phyloP scores from a whole-genome alignment of 2,888 invertebrate species.

The Lochmaea capreae region DNA sequence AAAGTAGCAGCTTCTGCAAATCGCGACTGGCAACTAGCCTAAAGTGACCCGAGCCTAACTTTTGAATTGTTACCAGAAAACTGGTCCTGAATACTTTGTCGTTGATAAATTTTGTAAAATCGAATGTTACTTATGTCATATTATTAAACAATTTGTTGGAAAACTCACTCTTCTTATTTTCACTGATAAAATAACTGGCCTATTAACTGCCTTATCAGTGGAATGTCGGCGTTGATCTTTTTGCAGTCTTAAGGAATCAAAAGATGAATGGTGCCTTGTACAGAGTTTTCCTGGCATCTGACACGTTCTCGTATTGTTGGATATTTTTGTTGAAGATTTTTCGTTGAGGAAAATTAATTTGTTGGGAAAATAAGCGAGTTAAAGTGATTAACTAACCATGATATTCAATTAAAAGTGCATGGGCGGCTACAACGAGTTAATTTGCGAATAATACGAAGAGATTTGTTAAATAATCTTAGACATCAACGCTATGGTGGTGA shows the following conservation, averaged over 20 bases:
- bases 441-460: too few relatives aligned
- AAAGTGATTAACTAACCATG: neutral
- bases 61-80: too few relatives aligned
- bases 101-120: too few relatives aligned
- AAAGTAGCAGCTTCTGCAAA: too few relatives aligned
- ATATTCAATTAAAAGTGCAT: neutral
- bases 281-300: constrained; percentile 35
- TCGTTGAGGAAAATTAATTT: constrained; percentile 25
- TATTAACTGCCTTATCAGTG: constrained; percentile 24
- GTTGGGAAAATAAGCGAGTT: constrained; percentile 26
- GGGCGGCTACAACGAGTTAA: neutral
- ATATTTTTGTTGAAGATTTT: constrained; percentile 15
- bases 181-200: neutral
- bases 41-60: too few relatives aligned
- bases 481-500: too few relatives aligned
- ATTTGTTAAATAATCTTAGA: too few relatives aligned
- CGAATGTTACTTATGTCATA: too few relatives aligned
- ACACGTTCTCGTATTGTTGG: constrained; percentile 35
- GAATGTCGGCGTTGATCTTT: constrained; percentile 38
- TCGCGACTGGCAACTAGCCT: too few relatives aligned
- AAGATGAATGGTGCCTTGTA: constrained; percentile 37
- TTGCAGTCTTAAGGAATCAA: constrained; percentile 36
- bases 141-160: too few relatives aligned
- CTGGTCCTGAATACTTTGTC: too few relatives aligned
- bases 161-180: neutral